Conservation (phyloP, 2,888 invertebrate genomes). For the Drosophila mimica region DNA sequence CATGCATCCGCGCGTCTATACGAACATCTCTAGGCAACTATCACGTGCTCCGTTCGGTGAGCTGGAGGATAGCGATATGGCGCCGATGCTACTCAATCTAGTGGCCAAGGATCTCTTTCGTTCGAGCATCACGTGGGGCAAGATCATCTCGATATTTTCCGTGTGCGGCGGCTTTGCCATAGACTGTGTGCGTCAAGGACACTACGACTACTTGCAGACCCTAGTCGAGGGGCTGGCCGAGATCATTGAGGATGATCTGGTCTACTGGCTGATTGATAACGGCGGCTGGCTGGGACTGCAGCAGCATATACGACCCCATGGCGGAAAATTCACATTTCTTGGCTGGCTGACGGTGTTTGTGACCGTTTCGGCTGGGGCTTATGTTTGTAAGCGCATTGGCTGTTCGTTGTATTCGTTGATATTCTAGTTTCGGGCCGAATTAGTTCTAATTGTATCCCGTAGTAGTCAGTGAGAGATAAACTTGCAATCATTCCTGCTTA, state of each 20-base stretch:
- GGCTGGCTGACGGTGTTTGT: slow-evolving; percentile 84
- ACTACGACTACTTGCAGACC: slow-evolving; percentile 91
- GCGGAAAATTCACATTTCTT: slow-evolving; percentile 82
- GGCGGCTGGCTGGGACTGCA: slow-evolving; percentile 90
- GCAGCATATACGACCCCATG: slow-evolving; percentile 82
- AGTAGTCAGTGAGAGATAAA: slow-evolving; percentile 62
- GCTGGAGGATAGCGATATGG: slow-evolving; percentile 86
- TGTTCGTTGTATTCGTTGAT: slow-evolving; percentile 84
- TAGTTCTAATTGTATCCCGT: slow-evolving; percentile 39
- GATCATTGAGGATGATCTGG: slow-evolving; percentile 89
- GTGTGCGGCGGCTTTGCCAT: slow-evolving; percentile 93
- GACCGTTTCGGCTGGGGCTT: slow-evolving; percentile 82
- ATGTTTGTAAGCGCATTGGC: slow-evolving; percentile 83
- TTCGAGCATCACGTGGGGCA: slow-evolving; percentile 91
- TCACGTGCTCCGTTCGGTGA: slow-evolving; percentile 88
- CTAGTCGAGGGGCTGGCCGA: slow-evolving; percentile 92
- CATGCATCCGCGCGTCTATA: slow-evolving; percentile 91
- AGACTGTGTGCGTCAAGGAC: slow-evolving; percentile 91
- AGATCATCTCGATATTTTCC: slow-evolving; percentile 92
- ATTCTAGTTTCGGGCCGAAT: slow-evolving; percentile 68
- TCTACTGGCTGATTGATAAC: slow-evolving; percentile 91
- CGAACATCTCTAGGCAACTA: slow-evolving; percentile 91
- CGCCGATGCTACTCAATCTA: slow-evolving; percentile 87
- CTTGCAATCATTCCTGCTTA: slow-evolving; percentile 71
- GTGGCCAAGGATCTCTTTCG: slow-evolving; percentile 90